Evolutionary conservation across 1,140 invertebrate genomes (phyloP).

Genomic region (Drosophila rhopaloa): DNA sequence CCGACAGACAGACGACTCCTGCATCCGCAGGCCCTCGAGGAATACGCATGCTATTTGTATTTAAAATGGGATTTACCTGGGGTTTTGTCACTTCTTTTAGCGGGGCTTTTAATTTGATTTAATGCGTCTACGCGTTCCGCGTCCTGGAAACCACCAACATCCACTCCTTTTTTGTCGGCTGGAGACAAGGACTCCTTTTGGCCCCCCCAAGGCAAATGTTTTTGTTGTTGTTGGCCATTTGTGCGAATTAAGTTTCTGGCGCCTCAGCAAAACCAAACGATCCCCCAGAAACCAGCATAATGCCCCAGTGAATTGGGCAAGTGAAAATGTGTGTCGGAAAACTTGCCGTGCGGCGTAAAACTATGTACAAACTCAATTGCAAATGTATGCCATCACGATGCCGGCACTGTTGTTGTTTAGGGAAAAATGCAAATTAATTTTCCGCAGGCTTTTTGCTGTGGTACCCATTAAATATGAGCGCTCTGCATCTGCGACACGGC

Average conservation of each 20-base stretch:
- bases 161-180: slow-evolving; percentile 13
- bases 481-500: slow-evolving; percentile 3
- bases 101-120: slow-evolving; percentile 81
- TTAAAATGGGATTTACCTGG: slow-evolving; percentile 81
- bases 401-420: slow-evolving; percentile 25
- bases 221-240: slow-evolving; percentile 50
- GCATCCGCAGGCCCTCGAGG: slow-evolving; percentile 17
- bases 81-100: slow-evolving; percentile 81
- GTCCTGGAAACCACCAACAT: slow-evolving; percentile 14
- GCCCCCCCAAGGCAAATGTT: background rate
- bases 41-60: slow-evolving; percentile 74
- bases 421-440: slow-evolving; percentile 63
- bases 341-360: slow-evolving; percentile 37
- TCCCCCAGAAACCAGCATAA: slow-evolving; percentile 15
- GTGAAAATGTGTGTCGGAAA: slow-evolving; percentile 58
- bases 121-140: slow-evolving; percentile 77
- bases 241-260: slow-evolving; percentile 61
- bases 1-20: slow-evolving; percentile 37
- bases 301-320: slow-evolving; percentile 52
- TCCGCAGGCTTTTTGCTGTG: slow-evolving; percentile 45
- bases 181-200: background rate
- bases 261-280: slow-evolving; percentile 23
- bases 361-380: slow-evolving; percentile 48
- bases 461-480: slow-evolving; percentile 62
- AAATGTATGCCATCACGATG: slow-evolving; percentile 32